Conservation (phyloP, 1,140 invertebrate genomes). For the Eumaeus atala region DNA sequence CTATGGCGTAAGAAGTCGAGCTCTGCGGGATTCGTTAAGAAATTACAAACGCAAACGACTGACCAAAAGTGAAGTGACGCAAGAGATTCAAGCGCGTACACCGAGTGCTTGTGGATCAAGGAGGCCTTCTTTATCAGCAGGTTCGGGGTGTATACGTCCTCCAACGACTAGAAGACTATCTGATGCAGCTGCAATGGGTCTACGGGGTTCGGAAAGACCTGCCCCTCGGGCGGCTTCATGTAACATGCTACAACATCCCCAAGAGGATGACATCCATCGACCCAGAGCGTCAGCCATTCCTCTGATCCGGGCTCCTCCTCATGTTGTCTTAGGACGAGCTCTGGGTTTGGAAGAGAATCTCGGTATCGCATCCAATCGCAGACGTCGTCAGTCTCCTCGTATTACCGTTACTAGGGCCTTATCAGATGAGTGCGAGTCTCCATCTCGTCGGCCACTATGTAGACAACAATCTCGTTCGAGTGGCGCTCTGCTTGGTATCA, state of each 20-base stretch:
- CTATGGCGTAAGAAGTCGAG: conserved; percentile 85
- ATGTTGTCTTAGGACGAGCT: conserved; percentile 74
- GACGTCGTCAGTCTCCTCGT: conserved; percentile 76
- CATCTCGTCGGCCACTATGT: conserved; percentile 62
- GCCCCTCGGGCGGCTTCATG: conserved; percentile 66
- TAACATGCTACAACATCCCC: conserved; percentile 72
- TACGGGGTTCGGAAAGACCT: conserved; percentile 52
- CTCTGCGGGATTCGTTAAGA: conserved; percentile 80
- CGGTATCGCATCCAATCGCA: conserved; percentile 35
- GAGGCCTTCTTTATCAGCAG: conserved; percentile 80
- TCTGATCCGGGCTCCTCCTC: conserved; percentile 66
- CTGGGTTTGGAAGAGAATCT: conserved; percentile 66
- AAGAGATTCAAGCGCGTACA: conserved; percentile 85
- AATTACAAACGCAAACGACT: conserved; percentile 88
- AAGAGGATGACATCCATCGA: conserved; percentile 59
- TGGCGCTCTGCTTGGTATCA: conserved; percentile 71
- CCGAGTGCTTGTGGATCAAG: conserved; percentile 84
- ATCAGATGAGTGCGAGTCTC: conserved; percentile 80
- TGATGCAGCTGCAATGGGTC: conserved; percentile 77
- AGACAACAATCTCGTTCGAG: conserved; percentile 75
- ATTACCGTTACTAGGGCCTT: conserved; percentile 82
- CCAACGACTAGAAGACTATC: conserved; percentile 78
- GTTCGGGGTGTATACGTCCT: conserved; percentile 77
- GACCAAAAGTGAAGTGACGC: conserved; percentile 84
- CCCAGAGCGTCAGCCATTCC: conserved; percentile 55